Base-by-base conservation (phyloP, 2,888 invertebrate species). In the Allacma fusca region DNA sequence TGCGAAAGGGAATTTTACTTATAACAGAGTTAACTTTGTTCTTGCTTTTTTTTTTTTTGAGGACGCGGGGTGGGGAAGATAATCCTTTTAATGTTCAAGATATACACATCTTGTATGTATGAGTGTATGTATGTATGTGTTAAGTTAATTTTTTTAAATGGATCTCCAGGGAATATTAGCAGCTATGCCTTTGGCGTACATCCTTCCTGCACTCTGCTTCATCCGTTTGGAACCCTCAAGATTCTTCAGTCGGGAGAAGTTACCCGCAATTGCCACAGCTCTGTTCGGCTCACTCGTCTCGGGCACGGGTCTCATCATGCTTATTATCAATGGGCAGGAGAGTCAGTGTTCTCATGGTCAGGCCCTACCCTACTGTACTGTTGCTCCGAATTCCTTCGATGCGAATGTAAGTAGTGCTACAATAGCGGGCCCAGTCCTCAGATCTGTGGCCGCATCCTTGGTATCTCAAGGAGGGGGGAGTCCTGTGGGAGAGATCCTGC, bases 111-210 rank as follows among this genome's bases (percentile, higher is more conserved):
- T n/a, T n/a, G n/a, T n/a, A n/a, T n/a, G n/a, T n/a, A n/a, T n/a
- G n/a, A n/a, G n/a, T n/a, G n/a, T n/a, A n/a, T n/a, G n/a, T n/a
- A n/a, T n/a, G n/a, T n/a, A n/a, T n/a, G n/a, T n/a, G n/a, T n/a
- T n/a, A n/a, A n/a, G n/a, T n/a, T n/a, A n/a, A n/a, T n/a, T n/a
- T n/a, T n/a, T n/a, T n/a, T n/a, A n/a, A 19, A 19, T 79, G 34
- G 64, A 78, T 80, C 82, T 78, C n/a, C 84, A 93, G 93, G 94
- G 94, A 78, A 91, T 94, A 21, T 84, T 94, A 79, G 92, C 93
- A 9, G 94, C 94, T 12, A 92, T 94, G 77, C 94, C 94, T 0
- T 86, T 95, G 82, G 94, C 94, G 16, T 95, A 93, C 86, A 90
- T 95, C 80, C 88, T 95, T 72, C 95, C 95, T 2, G 92, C 93